Conservation (phyloP, 2,797 vertebrate genomes). For the Malacoraja senta region DNA sequence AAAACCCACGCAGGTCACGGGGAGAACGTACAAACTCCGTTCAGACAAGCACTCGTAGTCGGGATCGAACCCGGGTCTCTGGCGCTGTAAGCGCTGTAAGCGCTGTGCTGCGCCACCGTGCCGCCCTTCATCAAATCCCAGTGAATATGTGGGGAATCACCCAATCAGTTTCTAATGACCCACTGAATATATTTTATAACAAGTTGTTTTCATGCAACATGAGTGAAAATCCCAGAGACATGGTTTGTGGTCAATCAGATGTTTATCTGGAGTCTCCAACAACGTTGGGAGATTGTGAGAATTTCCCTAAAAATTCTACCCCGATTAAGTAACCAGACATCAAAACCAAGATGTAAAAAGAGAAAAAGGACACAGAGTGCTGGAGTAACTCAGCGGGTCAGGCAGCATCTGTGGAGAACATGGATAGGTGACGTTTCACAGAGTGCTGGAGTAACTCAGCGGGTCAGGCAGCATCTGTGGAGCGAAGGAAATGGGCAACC, state of each 20-base stretch:
- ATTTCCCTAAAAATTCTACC: background rate
- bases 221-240: background rate
- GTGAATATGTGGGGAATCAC: background rate
- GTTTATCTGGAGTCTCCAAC: background rate
- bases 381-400: no score
- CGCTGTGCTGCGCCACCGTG: no score
- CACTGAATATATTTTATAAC: background rate
- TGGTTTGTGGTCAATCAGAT: background rate
- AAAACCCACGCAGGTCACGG: no score
- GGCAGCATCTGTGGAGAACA: no score
- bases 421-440: no score
- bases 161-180: background rate
- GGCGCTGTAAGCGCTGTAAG: no score
- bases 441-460: no score
- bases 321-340: background rate
- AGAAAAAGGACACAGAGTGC: background rate
- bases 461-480: no score
- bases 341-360: background rate
- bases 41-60: no score
- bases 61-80: no score
- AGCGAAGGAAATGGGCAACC: no score
- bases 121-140: background rate
- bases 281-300: background rate
- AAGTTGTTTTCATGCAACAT: background rate
- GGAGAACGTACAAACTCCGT: no score